Conservation (phyloP, 2,113 vertebrate genomes). For the Noturus placidus region DNA sequence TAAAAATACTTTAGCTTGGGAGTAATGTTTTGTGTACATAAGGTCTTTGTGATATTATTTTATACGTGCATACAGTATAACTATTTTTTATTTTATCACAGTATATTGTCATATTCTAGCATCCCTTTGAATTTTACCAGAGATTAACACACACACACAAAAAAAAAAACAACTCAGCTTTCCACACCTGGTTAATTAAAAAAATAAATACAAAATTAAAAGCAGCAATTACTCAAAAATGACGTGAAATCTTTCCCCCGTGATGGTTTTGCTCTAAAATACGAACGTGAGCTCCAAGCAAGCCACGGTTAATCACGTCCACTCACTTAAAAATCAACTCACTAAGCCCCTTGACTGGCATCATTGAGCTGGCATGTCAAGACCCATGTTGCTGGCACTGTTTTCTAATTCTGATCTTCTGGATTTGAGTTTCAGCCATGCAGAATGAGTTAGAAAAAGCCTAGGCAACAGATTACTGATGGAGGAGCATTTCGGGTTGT, state of each 20-base stretch:
- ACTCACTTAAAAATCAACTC: constrained; percentile 52
- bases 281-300: constrained; percentile 49
- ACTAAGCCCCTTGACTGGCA: constrained; percentile 45
- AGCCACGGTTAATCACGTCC: constrained; percentile 54
- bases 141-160: not conserved
- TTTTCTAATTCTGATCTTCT: constrained; percentile 32
- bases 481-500: constrained; percentile 48
- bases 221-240: not conserved
- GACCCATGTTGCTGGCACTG: constrained; percentile 40
- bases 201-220: not conserved
- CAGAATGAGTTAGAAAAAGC: constrained; percentile 29
- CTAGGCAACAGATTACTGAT: constrained; percentile 46
- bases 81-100: not conserved
- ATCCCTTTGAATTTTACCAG: not conserved
- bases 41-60: not conserved
- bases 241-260: constrained; percentile 31
- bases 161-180: not conserved
- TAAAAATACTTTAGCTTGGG: not conserved
- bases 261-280: constrained; percentile 39
- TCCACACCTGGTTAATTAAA: not conserved
- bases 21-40: not conserved
- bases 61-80: not conserved
- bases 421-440: constrained; percentile 37
- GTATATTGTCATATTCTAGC: not conserved
- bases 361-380: constrained; percentile 50